phyloP scores from a whole-genome alignment of 2,113 vertebrate species.

The Vulpes ferrilata region DNA sequence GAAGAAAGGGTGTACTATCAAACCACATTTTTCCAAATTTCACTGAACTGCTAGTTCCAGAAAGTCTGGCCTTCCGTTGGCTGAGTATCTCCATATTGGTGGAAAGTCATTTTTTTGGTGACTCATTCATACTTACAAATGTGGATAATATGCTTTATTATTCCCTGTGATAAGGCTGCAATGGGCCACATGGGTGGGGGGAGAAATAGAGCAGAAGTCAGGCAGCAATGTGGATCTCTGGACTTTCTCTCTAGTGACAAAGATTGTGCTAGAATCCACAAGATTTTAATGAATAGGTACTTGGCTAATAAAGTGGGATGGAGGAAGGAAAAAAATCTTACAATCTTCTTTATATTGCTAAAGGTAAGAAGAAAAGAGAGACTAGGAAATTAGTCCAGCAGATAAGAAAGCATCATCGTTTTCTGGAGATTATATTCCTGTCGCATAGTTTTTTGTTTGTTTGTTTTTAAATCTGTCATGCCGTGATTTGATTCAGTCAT shows the following conservation, averaged over 20 bases:
- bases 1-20: slow-evolving; percentile 44
- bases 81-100: slow-evolving; percentile 42
- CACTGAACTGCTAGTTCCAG: slow-evolving; percentile 5
- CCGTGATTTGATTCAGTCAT: neutral
- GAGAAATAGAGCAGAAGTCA: neutral
- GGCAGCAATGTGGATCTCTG: neutral
- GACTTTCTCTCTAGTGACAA: neutral
- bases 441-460: neutral
- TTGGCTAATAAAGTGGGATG: neutral
- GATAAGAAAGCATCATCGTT: neutral
- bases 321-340: neutral
- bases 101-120: slow-evolving; percentile 45
- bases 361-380: neutral
- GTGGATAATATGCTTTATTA: slow-evolving; percentile 50
- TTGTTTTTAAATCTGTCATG: neutral
- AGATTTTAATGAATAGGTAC: neutral
- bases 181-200: neutral
- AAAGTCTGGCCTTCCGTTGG: slow-evolving; percentile 3
- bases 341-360: neutral
- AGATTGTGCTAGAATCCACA: neutral
- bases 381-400: neutral
- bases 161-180: neutral
- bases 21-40: slow-evolving; percentile 32
- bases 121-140: slow-evolving; percentile 47
- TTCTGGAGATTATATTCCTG: neutral